A percentile compares a stretch with the other conserved stretches of the same genome.
These are phyloP conservation scores for Pseudorasbora parva DNA, from an alignment of 2,113 vertebrate genomes.

Conservation along the genomic window DNA sequence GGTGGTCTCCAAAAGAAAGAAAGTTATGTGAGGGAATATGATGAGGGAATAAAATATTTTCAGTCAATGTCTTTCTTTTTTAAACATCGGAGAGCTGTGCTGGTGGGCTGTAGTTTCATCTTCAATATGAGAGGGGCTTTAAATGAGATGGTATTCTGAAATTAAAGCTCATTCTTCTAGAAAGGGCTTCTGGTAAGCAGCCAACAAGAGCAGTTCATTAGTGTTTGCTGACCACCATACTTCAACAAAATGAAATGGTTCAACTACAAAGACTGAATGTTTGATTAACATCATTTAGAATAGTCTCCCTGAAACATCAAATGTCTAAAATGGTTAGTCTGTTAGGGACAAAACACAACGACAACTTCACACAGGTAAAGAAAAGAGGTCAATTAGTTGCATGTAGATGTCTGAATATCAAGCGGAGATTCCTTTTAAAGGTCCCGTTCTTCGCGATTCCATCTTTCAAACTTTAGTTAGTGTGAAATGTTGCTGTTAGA, in stretches of 20 bases:
- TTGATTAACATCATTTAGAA: conserved; percentile 8
- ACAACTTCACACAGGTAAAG: not conserved
- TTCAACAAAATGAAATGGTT: not conserved
- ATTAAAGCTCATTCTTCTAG: conserved; percentile 17
- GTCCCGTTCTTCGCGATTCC: no score
- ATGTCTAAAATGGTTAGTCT: not conserved
- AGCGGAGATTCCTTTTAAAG: conserved; percentile 40
- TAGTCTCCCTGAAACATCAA: conserved; percentile 9
- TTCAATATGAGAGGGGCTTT: not conserved
- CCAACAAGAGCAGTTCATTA: not conserved
- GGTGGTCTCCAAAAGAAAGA: no score
- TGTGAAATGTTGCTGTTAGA: no score
- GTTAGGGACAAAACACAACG: not conserved
- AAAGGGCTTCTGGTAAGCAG: conserved; percentile 6
- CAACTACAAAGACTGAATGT: conserved; percentile 1
- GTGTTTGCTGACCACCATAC: not conserved
- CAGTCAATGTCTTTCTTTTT: no score
- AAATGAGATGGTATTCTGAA: not conserved
- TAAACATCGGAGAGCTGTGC: not conserved
- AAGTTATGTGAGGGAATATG: no score
- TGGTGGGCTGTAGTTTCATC: not conserved
- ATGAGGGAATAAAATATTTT: no score
- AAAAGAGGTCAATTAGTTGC: conserved; percentile 3
- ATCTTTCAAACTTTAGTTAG: no score
- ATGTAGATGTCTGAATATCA: not conserved